phyloP scores from a whole-genome alignment of 2,797 vertebrate genomes.

The Orientallactaga sibirica region DNA sequence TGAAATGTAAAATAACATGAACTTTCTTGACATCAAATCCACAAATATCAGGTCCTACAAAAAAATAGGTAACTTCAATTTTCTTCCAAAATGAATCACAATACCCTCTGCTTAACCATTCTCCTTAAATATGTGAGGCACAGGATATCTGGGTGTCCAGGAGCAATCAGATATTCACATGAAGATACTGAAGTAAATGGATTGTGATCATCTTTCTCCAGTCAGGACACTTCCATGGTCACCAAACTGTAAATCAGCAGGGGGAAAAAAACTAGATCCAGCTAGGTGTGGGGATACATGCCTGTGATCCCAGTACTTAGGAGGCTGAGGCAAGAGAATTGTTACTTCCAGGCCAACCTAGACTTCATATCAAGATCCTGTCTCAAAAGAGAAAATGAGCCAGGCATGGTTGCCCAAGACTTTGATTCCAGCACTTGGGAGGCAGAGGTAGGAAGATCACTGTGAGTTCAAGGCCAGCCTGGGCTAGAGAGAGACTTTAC shows the following conservation, averaged over 20 bases:
- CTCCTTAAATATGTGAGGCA: neutral
- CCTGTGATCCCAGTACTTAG: neutral
- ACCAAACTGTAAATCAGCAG: neutral
- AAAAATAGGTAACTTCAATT: slow-evolving; percentile 35
- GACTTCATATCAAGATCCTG: accelerated
- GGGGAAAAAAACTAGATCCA: neutral
- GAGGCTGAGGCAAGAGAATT: neutral
- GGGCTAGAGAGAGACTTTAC: too few relatives aligned
- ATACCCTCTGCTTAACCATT: neutral
- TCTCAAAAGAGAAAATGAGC: too few relatives aligned
- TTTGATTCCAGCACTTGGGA: too few relatives aligned
- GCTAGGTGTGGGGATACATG: neutral
- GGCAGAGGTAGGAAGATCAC: too few relatives aligned
- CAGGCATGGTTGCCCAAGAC: too few relatives aligned
- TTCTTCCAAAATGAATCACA: neutral
- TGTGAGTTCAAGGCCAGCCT: too few relatives aligned
- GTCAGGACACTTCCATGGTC: neutral
- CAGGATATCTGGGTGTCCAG: neutral
- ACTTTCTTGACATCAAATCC: slow-evolving; percentile 95
- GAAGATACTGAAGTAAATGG: neutral
- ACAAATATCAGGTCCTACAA: slow-evolving; percentile 95
- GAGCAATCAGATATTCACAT: neutral
- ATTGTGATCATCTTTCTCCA: neutral
- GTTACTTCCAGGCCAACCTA: neutral
- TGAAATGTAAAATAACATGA: slow-evolving; percentile 95